These are phyloP conservation scores for Promerops cafer DNA, from an alignment of 2,113 vertebrate genomes.

Conservation along the genomic window DNA sequence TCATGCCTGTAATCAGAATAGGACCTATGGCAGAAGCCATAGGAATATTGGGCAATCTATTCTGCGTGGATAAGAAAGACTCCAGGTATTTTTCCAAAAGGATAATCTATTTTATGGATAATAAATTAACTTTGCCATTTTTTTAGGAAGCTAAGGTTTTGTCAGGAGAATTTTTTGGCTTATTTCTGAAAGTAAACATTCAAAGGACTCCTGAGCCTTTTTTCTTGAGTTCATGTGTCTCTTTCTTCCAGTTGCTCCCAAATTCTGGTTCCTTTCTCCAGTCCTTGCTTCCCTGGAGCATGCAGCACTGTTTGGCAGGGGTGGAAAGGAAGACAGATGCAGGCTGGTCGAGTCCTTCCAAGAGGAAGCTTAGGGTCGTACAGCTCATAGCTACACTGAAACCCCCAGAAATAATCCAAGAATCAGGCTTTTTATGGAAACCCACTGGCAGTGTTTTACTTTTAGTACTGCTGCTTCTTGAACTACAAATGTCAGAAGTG, in stretches of 20 bases:
- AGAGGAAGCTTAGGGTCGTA: not conserved
- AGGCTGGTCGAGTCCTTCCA: not conserved
- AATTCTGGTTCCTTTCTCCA: not conserved
- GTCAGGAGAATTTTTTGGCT: not conserved
- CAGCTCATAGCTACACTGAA: not conserved
- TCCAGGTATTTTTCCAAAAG: not conserved
- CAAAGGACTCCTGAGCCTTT: not conserved
- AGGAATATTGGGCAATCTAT: not conserved
- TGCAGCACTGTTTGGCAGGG: not conserved
- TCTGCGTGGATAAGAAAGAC: not conserved
- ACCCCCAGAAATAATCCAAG: not conserved
- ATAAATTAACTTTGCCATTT: not conserved
- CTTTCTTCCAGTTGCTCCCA: not conserved
- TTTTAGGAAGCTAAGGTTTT: not conserved
- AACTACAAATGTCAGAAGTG: slow-evolving; percentile 33
- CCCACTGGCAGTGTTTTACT: not conserved
- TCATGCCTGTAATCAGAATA: not conserved
- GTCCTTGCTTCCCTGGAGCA: not conserved
- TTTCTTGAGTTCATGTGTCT: not conserved
- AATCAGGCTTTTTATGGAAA: not conserved
- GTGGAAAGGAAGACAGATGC: not conserved
- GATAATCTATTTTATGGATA: not conserved
- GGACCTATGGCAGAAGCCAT: not conserved
- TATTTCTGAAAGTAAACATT: not conserved
- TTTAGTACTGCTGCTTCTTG: not conserved